A percentile compares a stretch with the other conserved stretches of the same genome.
Conservation (phyloP, 2,888 invertebrate genomes). For the Zonitis immaculata region DNA sequence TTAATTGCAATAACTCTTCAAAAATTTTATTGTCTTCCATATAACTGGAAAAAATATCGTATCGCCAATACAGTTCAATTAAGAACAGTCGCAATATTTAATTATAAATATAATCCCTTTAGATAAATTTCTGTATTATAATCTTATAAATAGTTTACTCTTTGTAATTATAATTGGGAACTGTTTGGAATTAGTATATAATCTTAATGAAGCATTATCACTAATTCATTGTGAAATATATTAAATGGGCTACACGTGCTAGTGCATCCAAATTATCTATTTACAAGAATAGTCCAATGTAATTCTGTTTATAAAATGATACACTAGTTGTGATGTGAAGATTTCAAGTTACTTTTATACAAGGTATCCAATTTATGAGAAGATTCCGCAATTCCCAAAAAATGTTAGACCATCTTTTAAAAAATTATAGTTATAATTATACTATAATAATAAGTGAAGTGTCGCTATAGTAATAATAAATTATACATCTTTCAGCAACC, state of each 20-base stretch:
- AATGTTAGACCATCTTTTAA: too few species aligned
- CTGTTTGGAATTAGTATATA: background rate
- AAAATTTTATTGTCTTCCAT: background rate
- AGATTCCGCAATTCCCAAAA: too few species aligned
- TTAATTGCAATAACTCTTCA: slow-evolving; percentile 1
- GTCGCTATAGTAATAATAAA: slow-evolving; percentile 5
- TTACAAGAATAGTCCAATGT: slow-evolving; percentile 8
- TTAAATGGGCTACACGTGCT: slow-evolving; percentile 6
- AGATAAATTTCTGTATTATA: too few species aligned
- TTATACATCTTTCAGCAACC: slow-evolving; percentile 4
- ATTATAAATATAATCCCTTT: too few species aligned
- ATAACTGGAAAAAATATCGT: too few species aligned
- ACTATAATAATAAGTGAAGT: background rate
- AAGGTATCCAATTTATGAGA: too few species aligned
- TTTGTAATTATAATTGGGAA: background rate
- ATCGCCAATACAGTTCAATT: too few species aligned
- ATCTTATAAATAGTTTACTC: too few species aligned
- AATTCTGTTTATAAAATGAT: slow-evolving; percentile 22
- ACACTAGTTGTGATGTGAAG: too few species aligned
- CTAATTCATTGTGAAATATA: slow-evolving; percentile 13
- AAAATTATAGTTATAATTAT: too few species aligned
- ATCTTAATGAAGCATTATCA: slow-evolving; percentile 7
- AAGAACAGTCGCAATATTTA: too few species aligned
- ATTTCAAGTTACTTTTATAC: too few species aligned
- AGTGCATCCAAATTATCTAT: slow-evolving; percentile 17